Base-by-base conservation (phyloP, 2,113 vertebrate species). In the Hyperoodon ampullatus region DNA sequence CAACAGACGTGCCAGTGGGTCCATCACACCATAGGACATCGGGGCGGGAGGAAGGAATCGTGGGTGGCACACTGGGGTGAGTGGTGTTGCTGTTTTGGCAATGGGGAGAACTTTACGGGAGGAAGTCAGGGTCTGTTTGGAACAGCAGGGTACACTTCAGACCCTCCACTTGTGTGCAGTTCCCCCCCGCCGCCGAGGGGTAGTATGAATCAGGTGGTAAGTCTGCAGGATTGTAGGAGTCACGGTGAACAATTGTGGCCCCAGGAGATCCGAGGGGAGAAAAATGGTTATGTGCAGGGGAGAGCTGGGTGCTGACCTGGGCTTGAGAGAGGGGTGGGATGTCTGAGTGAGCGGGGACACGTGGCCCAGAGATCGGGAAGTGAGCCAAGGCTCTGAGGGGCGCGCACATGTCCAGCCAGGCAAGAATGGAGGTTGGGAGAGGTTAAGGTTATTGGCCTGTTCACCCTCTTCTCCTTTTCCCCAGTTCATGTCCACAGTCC, bases 361-460 rank as follows among this genome's bases (percentile, higher is more conserved):
- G 26, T 3, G 0, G n/a, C 44, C 47, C 30, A 5, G 33, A 35
- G 42, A 7, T 47, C 6, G 7, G 71, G 9, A 39, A 33, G 15
- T 9, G 60, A 33, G 44, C 19, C 47, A 1, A 9, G 63, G 50
- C 68, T 39, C 13, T 8, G n/a, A 28, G 35, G 19, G n/a, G 8
- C 6, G 0, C 0, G 0, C 24, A 6, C 12, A 0, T 10, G 44
- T 77, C 35, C 5, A 1, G 3, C 82, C 84, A 8, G 13, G 33
- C 1, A 2, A 2, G 9, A 66, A 15, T 14, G 15, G 35, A 47
- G n/a, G 30, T 4, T 24, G 21, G n/a, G 21, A 71, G 58, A 30
- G 6, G 5, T 30, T 10, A 11, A 11, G 5, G 19, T 30, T 10
- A 55, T 39, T 61, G 42, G 16, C 14, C 42, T 86, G 33, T 88